A percentile compares a stretch with the other conserved stretches of the same genome.
phyloP scores from a whole-genome alignment of 2,113 vertebrate species.

The Marmota monax region DNA sequence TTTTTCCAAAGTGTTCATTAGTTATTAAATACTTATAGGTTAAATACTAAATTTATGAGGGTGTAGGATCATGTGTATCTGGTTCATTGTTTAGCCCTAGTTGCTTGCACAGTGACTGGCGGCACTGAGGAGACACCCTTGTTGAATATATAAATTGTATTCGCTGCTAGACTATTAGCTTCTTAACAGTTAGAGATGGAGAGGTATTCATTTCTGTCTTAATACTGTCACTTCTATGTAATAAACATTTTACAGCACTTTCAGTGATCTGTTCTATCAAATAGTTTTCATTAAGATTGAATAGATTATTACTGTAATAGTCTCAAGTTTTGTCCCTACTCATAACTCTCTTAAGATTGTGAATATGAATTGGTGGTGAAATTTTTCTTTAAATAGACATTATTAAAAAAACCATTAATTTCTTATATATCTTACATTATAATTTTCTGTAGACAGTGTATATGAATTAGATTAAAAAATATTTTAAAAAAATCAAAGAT shows the following conservation, averaged over 20 bases:
- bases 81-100: background rate
- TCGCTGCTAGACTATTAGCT: background rate
- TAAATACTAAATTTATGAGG: constrained; percentile 63
- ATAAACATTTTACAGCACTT: constrained; percentile 9
- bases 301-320: constrained; percentile 11
- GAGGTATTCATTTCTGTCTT: background rate
- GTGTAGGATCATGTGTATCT: background rate
- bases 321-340: background rate
- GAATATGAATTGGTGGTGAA: constrained; percentile 32
- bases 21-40: constrained; percentile 12
- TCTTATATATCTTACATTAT: background rate
- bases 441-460: background rate
- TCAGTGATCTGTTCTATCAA: background rate
- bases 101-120: constrained; percentile 16
- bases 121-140: constrained; percentile 1
- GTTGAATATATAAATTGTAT: constrained; percentile 17
- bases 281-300: constrained; percentile 44
- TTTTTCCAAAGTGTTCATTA: background rate
- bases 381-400: constrained; percentile 22
- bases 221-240: constrained; percentile 16
- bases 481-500: background rate
- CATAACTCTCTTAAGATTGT: constrained; percentile 13
- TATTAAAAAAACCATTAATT: background rate
- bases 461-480: constrained; percentile 52
- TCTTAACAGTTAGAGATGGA: constrained; percentile 32